phyloP scores from a whole-genome alignment of 2,113 vertebrate genomes.

The Myodes glareolus region DNA sequence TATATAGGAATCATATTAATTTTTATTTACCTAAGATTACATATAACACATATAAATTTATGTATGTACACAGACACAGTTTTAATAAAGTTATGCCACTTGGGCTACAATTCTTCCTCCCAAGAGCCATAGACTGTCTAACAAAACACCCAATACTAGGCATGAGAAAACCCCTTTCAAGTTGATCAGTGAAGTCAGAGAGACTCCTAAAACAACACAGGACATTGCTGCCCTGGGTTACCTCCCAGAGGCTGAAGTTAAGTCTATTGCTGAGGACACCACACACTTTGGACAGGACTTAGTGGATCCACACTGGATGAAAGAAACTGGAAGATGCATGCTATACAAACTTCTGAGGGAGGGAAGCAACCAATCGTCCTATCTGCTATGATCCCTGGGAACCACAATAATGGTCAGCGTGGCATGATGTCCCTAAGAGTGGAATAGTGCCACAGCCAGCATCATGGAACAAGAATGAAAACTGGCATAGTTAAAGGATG shows the following conservation, averaged over 20 bases:
- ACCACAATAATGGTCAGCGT: too few species aligned
- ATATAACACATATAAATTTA: not conserved
- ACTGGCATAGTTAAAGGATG: not conserved
- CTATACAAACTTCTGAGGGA: not conserved
- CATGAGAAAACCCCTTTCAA: not conserved
- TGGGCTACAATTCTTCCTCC: not conserved
- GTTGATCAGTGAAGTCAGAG: not conserved
- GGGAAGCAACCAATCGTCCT: not conserved
- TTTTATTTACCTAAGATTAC: not conserved
- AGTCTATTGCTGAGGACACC: not conserved
- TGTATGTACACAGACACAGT: not conserved
- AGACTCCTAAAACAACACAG: not conserved
- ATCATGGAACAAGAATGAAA: not conserved
- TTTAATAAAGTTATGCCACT: not conserved
- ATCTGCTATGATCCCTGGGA: not conserved
- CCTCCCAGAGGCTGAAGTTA: not conserved
- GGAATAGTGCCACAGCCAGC: not conserved
- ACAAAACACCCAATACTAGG: not conserved
- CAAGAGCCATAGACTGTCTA: not conserved
- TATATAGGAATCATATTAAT: not conserved
- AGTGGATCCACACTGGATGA: not conserved
- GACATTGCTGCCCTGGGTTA: not conserved
- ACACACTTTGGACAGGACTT: not conserved
- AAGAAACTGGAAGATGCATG: not conserved
- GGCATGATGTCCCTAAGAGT: not conserved